Conservation (phyloP, 2,797 vertebrate genomes). For the Amphiprion clarkii region DNA sequence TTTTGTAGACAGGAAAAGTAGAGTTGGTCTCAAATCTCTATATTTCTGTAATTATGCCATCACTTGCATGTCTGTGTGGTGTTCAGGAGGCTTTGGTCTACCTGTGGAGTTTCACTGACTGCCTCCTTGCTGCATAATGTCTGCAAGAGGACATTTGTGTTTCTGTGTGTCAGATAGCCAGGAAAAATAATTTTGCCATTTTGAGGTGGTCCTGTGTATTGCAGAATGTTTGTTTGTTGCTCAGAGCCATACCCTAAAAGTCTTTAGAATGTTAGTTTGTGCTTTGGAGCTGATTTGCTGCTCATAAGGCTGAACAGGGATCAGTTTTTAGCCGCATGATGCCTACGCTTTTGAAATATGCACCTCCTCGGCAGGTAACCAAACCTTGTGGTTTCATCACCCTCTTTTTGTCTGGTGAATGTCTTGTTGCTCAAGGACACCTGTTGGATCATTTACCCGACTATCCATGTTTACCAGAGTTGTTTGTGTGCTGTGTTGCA, state of each 20-base stretch:
- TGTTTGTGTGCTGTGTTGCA: conserved; percentile 39
- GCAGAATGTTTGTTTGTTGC: not conserved
- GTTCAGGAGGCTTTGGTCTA: not conserved
- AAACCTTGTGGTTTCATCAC: conserved; percentile 12
- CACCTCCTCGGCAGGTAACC: conserved; percentile 30
- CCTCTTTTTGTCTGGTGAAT: conserved; percentile 37
- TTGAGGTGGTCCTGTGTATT: conserved; percentile 1
- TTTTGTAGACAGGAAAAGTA: not conserved
- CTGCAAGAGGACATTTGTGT: not conserved
- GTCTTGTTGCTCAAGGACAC: conserved; percentile 34
- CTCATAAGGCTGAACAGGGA: conserved; percentile 33
- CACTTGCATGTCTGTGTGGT: not conserved
- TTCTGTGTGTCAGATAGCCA: not conserved
- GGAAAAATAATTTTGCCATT: not conserved
- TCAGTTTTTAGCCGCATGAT: conserved; percentile 38
- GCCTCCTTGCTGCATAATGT: not conserved
- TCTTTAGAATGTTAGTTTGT: conserved; percentile 19
- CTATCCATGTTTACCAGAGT: conserved; percentile 42
- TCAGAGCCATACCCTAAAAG: conserved; percentile 42
- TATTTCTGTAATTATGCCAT: not conserved
- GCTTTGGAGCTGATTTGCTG: conserved; percentile 23
- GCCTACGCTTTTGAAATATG: conserved; percentile 56
- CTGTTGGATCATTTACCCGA: conserved; percentile 30
- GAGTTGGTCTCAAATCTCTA: not conserved
- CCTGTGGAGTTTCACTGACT: not conserved